Conservation (phyloP, 2,888 invertebrate species). For the Athrips mouffetella region DNA sequence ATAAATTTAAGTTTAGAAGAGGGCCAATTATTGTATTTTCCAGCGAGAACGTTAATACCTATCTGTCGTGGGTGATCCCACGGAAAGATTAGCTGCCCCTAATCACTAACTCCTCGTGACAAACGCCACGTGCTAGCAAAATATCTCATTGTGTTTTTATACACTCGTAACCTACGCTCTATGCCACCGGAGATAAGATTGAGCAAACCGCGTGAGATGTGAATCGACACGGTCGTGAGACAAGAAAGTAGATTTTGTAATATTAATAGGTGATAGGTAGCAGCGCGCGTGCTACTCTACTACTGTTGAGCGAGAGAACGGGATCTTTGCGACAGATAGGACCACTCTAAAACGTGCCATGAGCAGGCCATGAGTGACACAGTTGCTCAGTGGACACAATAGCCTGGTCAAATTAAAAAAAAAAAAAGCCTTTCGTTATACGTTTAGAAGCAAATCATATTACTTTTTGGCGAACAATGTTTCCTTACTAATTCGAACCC, state of each 20-base stretch:
- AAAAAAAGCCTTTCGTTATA: too few relatives aligned
- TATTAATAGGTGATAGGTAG: slow-evolving; percentile 17
- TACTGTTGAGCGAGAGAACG: slow-evolving; percentile 22
- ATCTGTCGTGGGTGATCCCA: too few relatives aligned
- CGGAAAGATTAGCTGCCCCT: slow-evolving; percentile 17
- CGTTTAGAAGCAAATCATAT: too few relatives aligned
- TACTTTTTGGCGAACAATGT: too few relatives aligned
- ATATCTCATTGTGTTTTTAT: slow-evolving; percentile 12
- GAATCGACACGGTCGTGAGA: slow-evolving; percentile 50
- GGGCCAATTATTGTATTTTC: too few relatives aligned
- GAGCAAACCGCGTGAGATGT: slow-evolving; percentile 31
- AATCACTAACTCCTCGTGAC: slow-evolving; percentile 22
- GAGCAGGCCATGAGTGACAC: slow-evolving; percentile 22
- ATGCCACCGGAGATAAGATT: slow-evolving; percentile 32
- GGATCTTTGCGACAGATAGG: slow-evolving; percentile 24
- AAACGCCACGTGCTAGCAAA: slow-evolving; percentile 13
- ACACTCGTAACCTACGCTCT: slow-evolving; percentile 22
- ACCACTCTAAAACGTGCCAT: slow-evolving; percentile 26
- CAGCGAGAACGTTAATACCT: too few relatives aligned
- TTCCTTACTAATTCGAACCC: too few relatives aligned
- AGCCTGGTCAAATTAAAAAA: too few relatives aligned
- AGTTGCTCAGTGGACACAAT: slow-evolving; percentile 18
- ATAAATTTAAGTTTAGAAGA: too few relatives aligned
- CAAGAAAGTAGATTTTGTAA: slow-evolving; percentile 52
- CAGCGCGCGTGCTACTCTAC: slow-evolving; percentile 16